phyloP scores from a whole-genome alignment of 2,888 invertebrate genomes.

The Alviniconcha strummeri region DNA sequence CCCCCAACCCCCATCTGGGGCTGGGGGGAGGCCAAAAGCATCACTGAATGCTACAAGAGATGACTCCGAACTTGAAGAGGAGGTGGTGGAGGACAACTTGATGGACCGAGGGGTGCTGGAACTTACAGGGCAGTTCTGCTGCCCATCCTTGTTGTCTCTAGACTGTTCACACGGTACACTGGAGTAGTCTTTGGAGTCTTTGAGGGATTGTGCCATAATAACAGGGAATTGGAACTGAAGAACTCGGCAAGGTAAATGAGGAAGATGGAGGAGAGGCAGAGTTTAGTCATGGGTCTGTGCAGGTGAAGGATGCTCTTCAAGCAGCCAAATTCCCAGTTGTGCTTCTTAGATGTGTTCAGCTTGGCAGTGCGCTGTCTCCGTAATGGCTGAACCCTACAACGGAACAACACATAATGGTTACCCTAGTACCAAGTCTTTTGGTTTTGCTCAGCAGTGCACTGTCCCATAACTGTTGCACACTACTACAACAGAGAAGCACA shows the following conservation, averaged over 20 bases:
- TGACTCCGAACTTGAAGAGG: constrained; percentile 44
- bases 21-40: constrained; percentile 51
- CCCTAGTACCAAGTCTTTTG: no score
- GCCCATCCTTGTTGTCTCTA: constrained; percentile 25
- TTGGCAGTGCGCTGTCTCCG: constrained; percentile 28
- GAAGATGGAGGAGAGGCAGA: constrained; percentile 61
- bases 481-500: no score
- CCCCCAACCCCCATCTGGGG: constrained; percentile 92
- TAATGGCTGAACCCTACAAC: constrained; percentile 25
- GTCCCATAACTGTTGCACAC: no score
- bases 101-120: background rate
- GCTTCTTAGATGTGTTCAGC: constrained; percentile 17
- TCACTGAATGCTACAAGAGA: constrained; percentile 38
- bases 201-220: constrained; percentile 35
- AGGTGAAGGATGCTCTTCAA: constrained; percentile 51
- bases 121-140: constrained; percentile 31
- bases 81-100: constrained; percentile 36
- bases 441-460: no score
- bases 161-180: constrained; percentile 30
- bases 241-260: constrained; percentile 63
- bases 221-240: constrained; percentile 62
- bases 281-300: constrained; percentile 64
- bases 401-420: no score
- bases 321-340: constrained; percentile 11
- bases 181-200: constrained; percentile 37